These are phyloP conservation scores for Lagothrix lagotricha DNA, from an alignment of 2,797 vertebrate genomes.

Conservation along the genomic window DNA sequence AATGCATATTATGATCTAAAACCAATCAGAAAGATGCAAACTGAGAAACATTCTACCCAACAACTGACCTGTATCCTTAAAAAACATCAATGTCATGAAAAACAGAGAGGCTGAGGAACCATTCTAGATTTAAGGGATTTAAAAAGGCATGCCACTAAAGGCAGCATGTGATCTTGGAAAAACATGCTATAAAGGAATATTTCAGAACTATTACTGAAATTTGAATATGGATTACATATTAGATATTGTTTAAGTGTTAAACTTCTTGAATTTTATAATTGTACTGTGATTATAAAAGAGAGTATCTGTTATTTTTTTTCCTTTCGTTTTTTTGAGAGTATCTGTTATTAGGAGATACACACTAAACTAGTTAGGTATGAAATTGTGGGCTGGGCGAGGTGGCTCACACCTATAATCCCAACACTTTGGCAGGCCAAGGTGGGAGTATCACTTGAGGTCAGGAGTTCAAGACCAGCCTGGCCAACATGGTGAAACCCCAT, in stretches of 20 bases:
- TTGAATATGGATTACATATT: not conserved
- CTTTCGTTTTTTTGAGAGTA: not conserved
- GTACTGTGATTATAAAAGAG: not conserved
- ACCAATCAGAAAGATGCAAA: constrained; percentile 20
- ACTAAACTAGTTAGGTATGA: not conserved
- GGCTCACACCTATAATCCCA: no score
- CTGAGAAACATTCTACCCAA: not conserved
- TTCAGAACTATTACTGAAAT: constrained; percentile 16
- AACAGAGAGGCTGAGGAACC: not conserved
- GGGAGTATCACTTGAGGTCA: no score
- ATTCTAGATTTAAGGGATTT: constrained; percentile 5
- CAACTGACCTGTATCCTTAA: not conserved
- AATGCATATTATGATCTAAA: not conserved
- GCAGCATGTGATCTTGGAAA: not conserved
- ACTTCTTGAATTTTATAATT: constrained; percentile 20
- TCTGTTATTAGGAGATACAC: not conserved
- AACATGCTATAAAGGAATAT: not conserved
- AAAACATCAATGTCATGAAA: not conserved
- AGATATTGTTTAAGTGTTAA: constrained; percentile 30
- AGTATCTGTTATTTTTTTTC: not conserved
- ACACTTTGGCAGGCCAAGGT: no score
- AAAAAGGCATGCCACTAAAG: not conserved
- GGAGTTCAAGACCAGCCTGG: no score
- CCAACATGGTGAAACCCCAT: no score
- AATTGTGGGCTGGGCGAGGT: not conserved